Conservation (phyloP, 1,140 invertebrate species). For the Drosophila hydei region DNA sequence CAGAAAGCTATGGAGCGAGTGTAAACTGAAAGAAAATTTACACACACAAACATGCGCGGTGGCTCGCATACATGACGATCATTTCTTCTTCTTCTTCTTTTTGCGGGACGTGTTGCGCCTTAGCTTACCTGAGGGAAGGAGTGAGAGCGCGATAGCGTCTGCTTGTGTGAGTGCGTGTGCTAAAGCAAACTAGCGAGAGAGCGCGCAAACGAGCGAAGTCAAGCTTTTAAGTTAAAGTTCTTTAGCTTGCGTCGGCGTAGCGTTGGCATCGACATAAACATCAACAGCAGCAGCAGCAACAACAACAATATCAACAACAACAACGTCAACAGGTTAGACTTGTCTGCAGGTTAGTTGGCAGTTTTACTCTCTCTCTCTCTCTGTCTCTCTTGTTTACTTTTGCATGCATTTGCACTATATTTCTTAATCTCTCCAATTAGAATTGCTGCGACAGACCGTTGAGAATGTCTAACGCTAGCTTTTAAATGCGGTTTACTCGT, state of each 20-base stretch:
- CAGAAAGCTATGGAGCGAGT: constrained; percentile 35
- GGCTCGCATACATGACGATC: constrained; percentile 53
- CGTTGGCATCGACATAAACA: constrained; percentile 21
- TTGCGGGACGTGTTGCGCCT: constrained; percentile 46
- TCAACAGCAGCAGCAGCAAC: background rate
- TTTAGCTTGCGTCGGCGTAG: constrained; percentile 59
- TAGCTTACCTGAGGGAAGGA: constrained; percentile 65
- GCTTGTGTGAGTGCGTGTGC: constrained; percentile 19
- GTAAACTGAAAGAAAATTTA: constrained; percentile 26
- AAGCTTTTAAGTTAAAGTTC: constrained; percentile 74
- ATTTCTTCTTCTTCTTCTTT: constrained; percentile 61
- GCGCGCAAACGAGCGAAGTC: constrained; percentile 21
- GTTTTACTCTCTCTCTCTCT: constrained; percentile 34
- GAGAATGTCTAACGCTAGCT: constrained; percentile 2
- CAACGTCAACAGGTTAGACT: constrained; percentile 57
- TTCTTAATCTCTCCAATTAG: constrained; percentile 32
- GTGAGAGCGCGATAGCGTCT: constrained; percentile 30
- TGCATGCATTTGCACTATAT: constrained; percentile 44
- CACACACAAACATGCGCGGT: constrained; percentile 14
- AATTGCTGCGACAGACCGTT: background rate
- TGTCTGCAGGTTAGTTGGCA: constrained; percentile 43
- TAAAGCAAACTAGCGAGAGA: constrained; percentile 30
- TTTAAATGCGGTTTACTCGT: background rate
- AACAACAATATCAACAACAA: background rate
- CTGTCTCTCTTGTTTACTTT: constrained; percentile 54